phyloP scores from a whole-genome alignment of 2,797 vertebrate species.

The Coccyzus lansbergi region DNA sequence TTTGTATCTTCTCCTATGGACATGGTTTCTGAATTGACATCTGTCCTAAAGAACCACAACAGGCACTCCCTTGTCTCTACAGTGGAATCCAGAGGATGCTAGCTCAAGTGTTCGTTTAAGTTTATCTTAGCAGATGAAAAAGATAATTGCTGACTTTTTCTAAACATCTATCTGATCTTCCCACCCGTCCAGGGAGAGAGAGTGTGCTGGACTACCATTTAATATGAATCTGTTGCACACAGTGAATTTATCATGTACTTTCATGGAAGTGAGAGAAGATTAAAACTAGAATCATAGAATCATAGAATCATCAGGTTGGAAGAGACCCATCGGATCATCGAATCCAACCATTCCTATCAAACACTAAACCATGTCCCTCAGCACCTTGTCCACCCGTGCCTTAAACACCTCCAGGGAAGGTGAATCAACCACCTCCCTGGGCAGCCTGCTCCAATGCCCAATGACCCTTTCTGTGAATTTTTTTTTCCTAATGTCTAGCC shows the following conservation, averaged over 20 bases:
- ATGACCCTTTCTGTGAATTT: too few relatives aligned
- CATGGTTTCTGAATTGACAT: neutral
- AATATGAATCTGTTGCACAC: neutral
- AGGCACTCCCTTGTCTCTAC: neutral
- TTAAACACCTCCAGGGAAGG: too few relatives aligned
- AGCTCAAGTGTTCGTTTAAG: neutral
- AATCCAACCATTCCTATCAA: too few relatives aligned
- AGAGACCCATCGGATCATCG: too few relatives aligned
- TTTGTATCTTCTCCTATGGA: slow-evolving; percentile 19
- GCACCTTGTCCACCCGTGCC: too few relatives aligned
- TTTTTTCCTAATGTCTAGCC: too few relatives aligned
- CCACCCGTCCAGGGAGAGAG: neutral
- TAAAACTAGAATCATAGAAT: too few relatives aligned
- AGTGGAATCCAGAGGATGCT: slow-evolving; percentile 21
- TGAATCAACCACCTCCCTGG: too few relatives aligned
- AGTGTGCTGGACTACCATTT: neutral
- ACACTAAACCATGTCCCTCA: too few relatives aligned
- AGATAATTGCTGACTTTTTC: neutral
- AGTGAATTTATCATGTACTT: neutral
- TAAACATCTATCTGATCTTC: neutral
- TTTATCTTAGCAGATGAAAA: neutral
- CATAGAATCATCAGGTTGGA: too few relatives aligned
- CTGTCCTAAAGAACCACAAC: neutral
- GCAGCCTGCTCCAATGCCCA: too few relatives aligned
- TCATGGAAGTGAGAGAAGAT: neutral